A percentile compares a stretch with the other conserved stretches of the same genome.
phyloP scores from a whole-genome alignment of 1,140 invertebrate genomes.

The Macrotrachela quadricornifera region DNA sequence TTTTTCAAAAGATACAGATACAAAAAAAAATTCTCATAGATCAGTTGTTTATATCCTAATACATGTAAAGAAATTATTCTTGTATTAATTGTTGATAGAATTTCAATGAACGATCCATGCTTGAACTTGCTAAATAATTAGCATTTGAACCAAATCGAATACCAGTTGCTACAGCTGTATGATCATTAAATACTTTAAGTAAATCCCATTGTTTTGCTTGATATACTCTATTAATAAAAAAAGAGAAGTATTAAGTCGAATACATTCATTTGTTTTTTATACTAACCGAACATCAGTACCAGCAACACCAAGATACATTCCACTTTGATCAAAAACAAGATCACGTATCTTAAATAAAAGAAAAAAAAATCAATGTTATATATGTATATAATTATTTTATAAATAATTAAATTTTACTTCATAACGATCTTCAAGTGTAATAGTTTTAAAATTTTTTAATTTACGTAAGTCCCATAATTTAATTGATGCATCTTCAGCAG shows the following conservation, averaged over 20 bases:
- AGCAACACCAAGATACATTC: slow-evolving; percentile 81
- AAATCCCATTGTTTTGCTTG: slow-evolving; percentile 94
- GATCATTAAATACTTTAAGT: slow-evolving; percentile 75
- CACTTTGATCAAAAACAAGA: slow-evolving; percentile 89
- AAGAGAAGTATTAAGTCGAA: too few relatives aligned
- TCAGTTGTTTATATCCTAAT: too few relatives aligned
- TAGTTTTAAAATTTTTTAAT: slow-evolving; percentile 91
- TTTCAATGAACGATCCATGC: slow-evolving; percentile 90
- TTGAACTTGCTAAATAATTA: slow-evolving; percentile 73
- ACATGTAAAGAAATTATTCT: too few relatives aligned
- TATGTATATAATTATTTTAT: too few relatives aligned
- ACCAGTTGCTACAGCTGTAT: slow-evolving; percentile 79
- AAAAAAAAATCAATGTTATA: too few relatives aligned
- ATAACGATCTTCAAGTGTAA: slow-evolving; percentile 56
- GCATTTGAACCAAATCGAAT: slow-evolving; percentile 82
- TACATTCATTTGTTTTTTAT: too few relatives aligned
- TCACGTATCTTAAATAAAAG: slow-evolving; percentile 30
- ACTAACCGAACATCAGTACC: slow-evolving; percentile 54
- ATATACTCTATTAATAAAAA: slow-evolving; percentile 44
- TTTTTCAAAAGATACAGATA: too few relatives aligned
- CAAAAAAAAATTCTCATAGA: too few relatives aligned
- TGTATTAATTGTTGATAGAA: too few relatives aligned
- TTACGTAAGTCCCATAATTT: slow-evolving; percentile 98
- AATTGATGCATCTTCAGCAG: slow-evolving; percentile 84
- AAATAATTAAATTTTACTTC: neutral